Percentiles rank a stretch among this genome's conserved stretches.
Conservation (phyloP, 37 sponge, comb jelly and placozoan species). For the Chondrilla cf. caribensis region DNA sequence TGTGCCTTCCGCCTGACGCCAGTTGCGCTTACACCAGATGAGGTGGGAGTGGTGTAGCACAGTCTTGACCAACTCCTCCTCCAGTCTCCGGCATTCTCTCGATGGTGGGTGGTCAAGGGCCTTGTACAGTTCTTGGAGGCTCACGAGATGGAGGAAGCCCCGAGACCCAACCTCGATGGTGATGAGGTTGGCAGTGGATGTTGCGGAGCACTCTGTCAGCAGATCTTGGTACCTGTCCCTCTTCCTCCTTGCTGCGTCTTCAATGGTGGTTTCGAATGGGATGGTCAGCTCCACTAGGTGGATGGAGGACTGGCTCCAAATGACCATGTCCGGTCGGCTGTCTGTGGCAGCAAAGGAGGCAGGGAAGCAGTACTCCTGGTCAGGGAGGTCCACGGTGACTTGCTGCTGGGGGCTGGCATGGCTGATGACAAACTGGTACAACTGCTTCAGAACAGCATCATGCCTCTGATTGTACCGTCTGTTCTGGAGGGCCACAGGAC, state of each 20-base stretch:
- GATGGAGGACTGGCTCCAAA: conserved; percentile 19
- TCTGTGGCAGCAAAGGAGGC: conserved; percentile 11
- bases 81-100: background rate
- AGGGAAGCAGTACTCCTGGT: conserved; percentile 15
- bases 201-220: background rate
- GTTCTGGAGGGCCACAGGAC: conserved; percentile 7
- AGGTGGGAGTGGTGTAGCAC: background rate
- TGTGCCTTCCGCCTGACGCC: background rate
- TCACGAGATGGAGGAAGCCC: background rate
- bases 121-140: conserved; percentile 11
- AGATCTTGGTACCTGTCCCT: background rate
- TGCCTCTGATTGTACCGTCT: conserved; percentile 32
- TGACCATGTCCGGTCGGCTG: conserved; percentile 17
- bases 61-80: conserved; percentile 6
- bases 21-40: conserved; percentile 18
- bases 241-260: conserved; percentile 11
- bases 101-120: background rate
- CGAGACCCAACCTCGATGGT: conserved; percentile 11
- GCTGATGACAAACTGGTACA: background rate
- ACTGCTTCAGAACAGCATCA: conserved; percentile 13
- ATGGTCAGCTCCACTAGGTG: conserved; percentile 4
- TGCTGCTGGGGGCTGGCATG: background rate
- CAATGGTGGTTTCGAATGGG: conserved; percentile 6
- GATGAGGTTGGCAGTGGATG: background rate
- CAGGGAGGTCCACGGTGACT: conserved; percentile 24